A percentile compares a stretch with the other conserved stretches of the same genome.
Conservation (phyloP, 2,113 vertebrate species). For the Amblyopsis rosae region DNA sequence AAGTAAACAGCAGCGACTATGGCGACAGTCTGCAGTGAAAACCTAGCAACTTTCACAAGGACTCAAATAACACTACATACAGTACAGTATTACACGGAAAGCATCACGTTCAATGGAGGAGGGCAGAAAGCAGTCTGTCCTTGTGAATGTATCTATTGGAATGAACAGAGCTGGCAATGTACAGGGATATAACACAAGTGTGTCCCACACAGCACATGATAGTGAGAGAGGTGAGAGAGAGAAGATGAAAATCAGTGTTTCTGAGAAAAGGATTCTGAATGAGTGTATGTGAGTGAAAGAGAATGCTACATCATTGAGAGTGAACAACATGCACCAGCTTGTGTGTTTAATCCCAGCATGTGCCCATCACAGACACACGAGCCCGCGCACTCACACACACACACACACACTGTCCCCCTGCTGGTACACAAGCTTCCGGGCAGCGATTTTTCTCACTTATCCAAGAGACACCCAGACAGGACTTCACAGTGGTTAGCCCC, state of each 20-base stretch:
- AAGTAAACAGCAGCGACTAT: neutral
- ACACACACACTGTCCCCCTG: neutral
- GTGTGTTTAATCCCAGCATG: conserved; percentile 27
- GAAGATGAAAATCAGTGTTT: neutral
- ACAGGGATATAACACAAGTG: neutral
- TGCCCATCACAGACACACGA: conserved; percentile 8
- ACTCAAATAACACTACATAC: conserved; percentile 1
- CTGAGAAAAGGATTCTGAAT: neutral
- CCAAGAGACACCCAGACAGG: neutral
- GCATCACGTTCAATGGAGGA: conserved; percentile 17
- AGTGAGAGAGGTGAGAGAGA: neutral
- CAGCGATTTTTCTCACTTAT: neutral
- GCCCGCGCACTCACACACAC: neutral
- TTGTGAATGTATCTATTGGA: conserved; percentile 3
- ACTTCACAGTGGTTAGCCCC: conserved; percentile 15
- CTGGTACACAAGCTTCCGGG: neutral
- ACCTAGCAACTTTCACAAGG: conserved; percentile 12
- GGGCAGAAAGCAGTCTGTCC: conserved; percentile 11
- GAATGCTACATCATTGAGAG: conserved; percentile 30
- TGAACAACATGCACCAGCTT: conserved; percentile 50
- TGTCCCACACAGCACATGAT: neutral
- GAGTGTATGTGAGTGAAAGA: neutral
- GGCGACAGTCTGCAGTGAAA: neutral
- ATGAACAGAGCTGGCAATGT: neutral
- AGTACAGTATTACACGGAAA: conserved; percentile 1